A percentile compares a stretch with the other conserved stretches of the same genome.
Conservation (phyloP, 2,888 invertebrate genomes). For the Synergus itoensis region DNA sequence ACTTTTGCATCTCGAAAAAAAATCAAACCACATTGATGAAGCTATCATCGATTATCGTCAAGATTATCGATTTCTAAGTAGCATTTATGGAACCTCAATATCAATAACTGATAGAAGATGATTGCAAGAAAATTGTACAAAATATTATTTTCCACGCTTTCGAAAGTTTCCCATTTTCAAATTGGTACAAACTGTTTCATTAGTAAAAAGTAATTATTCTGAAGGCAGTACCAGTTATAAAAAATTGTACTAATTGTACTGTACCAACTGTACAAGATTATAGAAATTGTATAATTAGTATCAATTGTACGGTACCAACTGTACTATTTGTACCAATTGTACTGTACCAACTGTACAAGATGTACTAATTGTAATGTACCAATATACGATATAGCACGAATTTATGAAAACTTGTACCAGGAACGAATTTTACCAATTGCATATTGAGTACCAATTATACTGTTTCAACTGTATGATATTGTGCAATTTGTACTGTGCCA, state of each 20-base stretch:
- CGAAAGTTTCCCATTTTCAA: too few species aligned
- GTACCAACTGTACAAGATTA: neutral
- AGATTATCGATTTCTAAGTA: neutral
- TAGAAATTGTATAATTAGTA: neutral
- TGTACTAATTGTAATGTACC: too few species aligned
- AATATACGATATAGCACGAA: too few species aligned
- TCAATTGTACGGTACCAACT: neutral
- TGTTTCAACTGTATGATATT: too few species aligned
- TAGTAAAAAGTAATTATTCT: too few species aligned
- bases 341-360: neutral
- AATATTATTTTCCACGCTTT: too few species aligned
- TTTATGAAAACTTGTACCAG: too few species aligned
- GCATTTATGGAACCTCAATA: neutral
- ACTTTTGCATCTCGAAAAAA: slow-evolving; percentile 1
- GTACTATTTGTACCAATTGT: neutral
- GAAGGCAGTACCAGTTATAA: neutral
- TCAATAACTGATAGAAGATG: neutral
- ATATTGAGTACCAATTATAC: too few species aligned
- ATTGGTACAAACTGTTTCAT: too few species aligned
- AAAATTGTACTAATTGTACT: neutral
- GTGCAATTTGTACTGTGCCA: too few species aligned
- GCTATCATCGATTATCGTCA: neutral
- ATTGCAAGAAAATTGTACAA: too few species aligned
- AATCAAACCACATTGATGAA: neutral
- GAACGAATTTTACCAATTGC: too few species aligned